These are phyloP conservation scores for Hiodon alosoides DNA, from an alignment of 2,113 vertebrate genomes.

Conservation along the genomic window DNA sequence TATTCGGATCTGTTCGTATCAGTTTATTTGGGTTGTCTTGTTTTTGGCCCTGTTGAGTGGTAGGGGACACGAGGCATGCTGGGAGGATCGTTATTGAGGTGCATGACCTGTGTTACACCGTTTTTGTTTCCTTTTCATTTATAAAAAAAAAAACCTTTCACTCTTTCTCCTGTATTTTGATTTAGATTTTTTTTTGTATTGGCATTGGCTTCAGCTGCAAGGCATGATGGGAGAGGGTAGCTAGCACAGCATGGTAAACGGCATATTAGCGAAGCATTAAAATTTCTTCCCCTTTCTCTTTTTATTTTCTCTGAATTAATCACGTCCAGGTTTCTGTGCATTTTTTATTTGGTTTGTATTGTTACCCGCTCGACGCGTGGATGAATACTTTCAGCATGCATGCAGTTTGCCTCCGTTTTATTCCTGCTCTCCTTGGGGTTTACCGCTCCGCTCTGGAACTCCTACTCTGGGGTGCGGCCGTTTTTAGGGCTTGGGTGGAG, in stretches of 20 bases:
- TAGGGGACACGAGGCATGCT: slow-evolving; percentile 1
- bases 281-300: neutral
- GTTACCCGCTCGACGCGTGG: neutral
- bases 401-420: neutral
- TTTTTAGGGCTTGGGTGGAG: no score
- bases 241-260: slow-evolving; percentile 13
- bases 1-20: neutral
- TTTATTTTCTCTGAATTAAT: no score
- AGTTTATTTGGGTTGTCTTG: slow-evolving; percentile 10
- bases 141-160: neutral
- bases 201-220: slow-evolving; percentile 17
- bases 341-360: neutral
- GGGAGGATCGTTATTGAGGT: neutral
- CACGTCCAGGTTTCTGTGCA: neutral
- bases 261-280: neutral
- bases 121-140: neutral
- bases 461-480: no score
- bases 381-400: neutral
- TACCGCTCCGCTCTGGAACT: no score
- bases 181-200: neutral
- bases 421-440: no score
- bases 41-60: neutral
- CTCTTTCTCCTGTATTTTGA: slow-evolving; percentile 3
- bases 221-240: slow-evolving; percentile 12
- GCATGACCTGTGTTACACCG: slow-evolving; percentile 8